Base-by-base conservation (phyloP, 2,113 vertebrate species). In the Cryptotis parvus region DNA sequence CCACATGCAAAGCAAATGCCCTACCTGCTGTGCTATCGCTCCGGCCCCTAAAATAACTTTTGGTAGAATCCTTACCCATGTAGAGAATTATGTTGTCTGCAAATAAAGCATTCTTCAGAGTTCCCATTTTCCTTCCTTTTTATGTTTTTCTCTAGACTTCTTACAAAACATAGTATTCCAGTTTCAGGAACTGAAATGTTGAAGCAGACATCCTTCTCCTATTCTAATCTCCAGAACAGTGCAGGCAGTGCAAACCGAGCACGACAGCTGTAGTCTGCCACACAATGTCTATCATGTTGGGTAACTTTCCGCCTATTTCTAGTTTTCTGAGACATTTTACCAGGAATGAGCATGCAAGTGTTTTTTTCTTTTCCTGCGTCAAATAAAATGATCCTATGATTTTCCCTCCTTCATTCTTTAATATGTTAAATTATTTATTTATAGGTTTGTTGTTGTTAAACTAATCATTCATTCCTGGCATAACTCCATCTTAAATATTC, bases 241-340 rank as follows among this genome's bases (percentile, higher is more conserved):
- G n/a, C 33, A 80, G 43, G 14, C 41, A 75, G 74, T 91, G 69
- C 39, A 49, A 12, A 45, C 74, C 1, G 74, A 45, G 1, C 52
- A 35, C 4, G 4, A 80, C 0, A 41, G 43, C 4, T 31, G 1
- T 35, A 82, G 27, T 9, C 61, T 84, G 61, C 49, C 68, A 37
- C 10, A 3, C 29, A 31, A 70, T 31, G 22, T 52, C 82, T 78
- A 76, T 76, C 74, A 72, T 78, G 68, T 5, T 68, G 14, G 74
- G 29, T 31, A 87, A 39, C 22, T 66, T 72, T 77, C 37, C 68
- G 72, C 66, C 29, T 49, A 74, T 7, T 55, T 31, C 35, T 41
- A 61, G 31, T 84, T 74, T 88, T 79, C 29, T 73, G 22, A 37
- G 65, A 80, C 52, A 85, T 63, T 76, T 89, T 35, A 76, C 52